A percentile compares a stretch with the other conserved stretches of the same genome.
Evolutionary conservation across 2,797 vertebrate species (phyloP).

Genomic region (Acanthopagrus latus): DNA sequence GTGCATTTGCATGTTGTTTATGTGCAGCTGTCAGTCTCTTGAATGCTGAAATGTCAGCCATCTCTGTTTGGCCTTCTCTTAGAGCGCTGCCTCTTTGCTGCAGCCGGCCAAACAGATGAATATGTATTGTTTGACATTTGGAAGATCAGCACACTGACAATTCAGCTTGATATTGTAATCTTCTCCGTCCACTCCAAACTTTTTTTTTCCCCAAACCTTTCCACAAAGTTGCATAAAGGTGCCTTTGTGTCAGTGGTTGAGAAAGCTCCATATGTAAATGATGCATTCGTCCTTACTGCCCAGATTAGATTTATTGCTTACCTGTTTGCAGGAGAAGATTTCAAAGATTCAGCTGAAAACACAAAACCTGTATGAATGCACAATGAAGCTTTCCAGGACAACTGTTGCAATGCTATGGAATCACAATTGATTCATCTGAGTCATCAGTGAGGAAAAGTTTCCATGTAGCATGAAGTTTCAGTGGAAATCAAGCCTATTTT

Average conservation of each 20-base stretch:
- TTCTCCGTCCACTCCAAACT: slow-evolving; percentile 27
- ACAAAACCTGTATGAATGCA: slow-evolving; percentile 51
- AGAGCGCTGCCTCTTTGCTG: slow-evolving; percentile 34
- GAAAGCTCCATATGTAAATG: slow-evolving; percentile 26
- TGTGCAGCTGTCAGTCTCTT: slow-evolving; percentile 54
- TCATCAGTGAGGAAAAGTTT: slow-evolving; percentile 33
- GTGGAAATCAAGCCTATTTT: slow-evolving; percentile 37
- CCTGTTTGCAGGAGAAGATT: slow-evolving; percentile 16
- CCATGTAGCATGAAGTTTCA: slow-evolving; percentile 38
- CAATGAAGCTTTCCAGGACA: neutral
- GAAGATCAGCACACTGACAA: slow-evolving; percentile 53
- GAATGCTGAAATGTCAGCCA: slow-evolving; percentile 66
- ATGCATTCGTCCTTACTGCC: slow-evolving; percentile 40
- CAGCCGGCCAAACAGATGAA: slow-evolving; percentile 65
- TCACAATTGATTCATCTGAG: slow-evolving; percentile 45
- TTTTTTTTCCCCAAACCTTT: slow-evolving; percentile 27
- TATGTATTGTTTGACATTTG: slow-evolving; percentile 77
- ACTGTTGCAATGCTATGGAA: slow-evolving; percentile 26
- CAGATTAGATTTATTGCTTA: slow-evolving; percentile 46
- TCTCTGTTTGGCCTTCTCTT: slow-evolving; percentile 44
- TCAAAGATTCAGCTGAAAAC: slow-evolving; percentile 59
- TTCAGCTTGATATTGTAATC: slow-evolving; percentile 62
- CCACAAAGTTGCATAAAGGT: slow-evolving; percentile 42
- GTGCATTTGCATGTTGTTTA: slow-evolving; percentile 37
- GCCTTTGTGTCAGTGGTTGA: slow-evolving; percentile 35